Evolutionary conservation across 2,113 vertebrate genomes (phyloP).

Genomic region (Chaetodon trifascialis): DNA sequence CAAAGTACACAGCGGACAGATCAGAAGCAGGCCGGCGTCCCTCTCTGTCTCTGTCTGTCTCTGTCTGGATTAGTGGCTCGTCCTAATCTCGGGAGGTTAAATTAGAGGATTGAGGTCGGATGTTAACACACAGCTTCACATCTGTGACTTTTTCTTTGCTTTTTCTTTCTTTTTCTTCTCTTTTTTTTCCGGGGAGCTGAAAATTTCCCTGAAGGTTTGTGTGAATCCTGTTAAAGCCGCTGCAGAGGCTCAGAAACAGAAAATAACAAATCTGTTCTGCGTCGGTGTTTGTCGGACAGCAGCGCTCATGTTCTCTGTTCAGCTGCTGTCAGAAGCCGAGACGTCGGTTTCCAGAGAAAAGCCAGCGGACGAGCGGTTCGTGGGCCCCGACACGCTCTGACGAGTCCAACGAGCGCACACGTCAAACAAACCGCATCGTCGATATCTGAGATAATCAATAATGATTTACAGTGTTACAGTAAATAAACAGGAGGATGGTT

Average conservation of each 20-base stretch:
- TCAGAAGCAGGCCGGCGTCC: background rate
- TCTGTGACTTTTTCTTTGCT: slow-evolving; percentile 51
- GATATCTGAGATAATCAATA: slow-evolving; percentile 43
- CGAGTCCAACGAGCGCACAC: slow-evolving; percentile 4
- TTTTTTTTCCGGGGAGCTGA: background rate
- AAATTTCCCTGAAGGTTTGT: slow-evolving; percentile 65
- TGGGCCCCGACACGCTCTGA: slow-evolving; percentile 33
- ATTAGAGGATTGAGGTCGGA: slow-evolving; percentile 75
- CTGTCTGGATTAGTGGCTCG: slow-evolving; percentile 61
- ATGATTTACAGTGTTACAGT: slow-evolving; percentile 14
- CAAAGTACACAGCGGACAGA: slow-evolving; percentile 25
- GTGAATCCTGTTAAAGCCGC: slow-evolving; percentile 54
- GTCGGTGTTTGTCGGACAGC: slow-evolving; percentile 50
- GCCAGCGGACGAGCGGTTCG: slow-evolving; percentile 15
- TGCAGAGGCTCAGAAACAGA: slow-evolving; percentile 49
- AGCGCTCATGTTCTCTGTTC: slow-evolving; percentile 18
- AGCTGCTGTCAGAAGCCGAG: slow-evolving; percentile 42
- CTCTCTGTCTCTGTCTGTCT: slow-evolving; percentile 17
- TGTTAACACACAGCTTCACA: slow-evolving; percentile 56
- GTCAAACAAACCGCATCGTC: slow-evolving; percentile 38
- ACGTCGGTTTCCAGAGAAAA: background rate
- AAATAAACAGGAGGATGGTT: slow-evolving; percentile 10
- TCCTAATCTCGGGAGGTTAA: slow-evolving; percentile 72
- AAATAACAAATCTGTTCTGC: slow-evolving; percentile 51
- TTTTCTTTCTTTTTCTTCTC: background rate